Base-by-base conservation (phyloP, 2,113 vertebrate species). In the Fukomys damarensis region DNA sequence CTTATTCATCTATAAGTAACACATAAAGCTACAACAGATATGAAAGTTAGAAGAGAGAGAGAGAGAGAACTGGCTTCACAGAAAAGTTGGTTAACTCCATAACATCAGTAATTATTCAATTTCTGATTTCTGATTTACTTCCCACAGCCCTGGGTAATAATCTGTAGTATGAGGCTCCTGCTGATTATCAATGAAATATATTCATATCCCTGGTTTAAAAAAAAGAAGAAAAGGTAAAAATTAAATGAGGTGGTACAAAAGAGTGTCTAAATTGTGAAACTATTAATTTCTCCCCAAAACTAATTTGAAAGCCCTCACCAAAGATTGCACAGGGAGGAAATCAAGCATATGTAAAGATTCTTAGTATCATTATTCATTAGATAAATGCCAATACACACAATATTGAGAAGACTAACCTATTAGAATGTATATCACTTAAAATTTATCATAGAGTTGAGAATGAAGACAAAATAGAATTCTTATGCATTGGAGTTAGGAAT, bases 81-180 rank as follows among this genome's bases (percentile, higher is more conserved):
- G 28, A 3, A 74, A 38, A n/a, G 2, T 56, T 54, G 10, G 16
- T 16, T 20, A 52, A 0, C 2, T 35, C 3, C 17, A 2, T 28
- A 46, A 54, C n/a, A 24, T 63, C 41, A 63, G 26, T 20, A 43
- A 41, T 2, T 7, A 70, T 2, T 1, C 22, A 91, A 49, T 19
- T 32, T 38, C 30, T 32, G 12, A 80, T 86, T 28, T 2, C 26
- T 91, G 6, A 19, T 22, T 91, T 81, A 56, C 2, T 72, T 22
- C 38, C 0, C 16, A 66, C 1, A 16, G 1, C 9, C 54, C 63
- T 10, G 63, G 13, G n/a, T 28, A n/a, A 30, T 6, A 86, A 30
- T 2, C 28, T 28, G 1, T 63, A 24, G 0, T 30, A 2, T 52
- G 41, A 63, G 3, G 4, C 52, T 72, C 7, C 19, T n/a, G 2